Conservation (phyloP, 2,888 invertebrate genomes). For the Ceratothoa steindachneri region DNA sequence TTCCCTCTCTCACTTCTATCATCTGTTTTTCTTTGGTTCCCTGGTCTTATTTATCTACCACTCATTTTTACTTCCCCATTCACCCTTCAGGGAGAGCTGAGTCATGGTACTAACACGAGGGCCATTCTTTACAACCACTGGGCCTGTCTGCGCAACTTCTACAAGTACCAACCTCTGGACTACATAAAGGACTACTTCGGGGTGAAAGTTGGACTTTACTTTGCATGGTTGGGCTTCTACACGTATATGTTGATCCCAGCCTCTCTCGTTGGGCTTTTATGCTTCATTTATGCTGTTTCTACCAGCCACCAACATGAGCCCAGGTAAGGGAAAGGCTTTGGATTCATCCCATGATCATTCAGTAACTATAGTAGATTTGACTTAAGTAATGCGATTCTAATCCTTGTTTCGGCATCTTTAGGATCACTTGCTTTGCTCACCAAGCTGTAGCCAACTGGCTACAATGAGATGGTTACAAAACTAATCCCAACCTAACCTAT, state of each 20-base stretch:
- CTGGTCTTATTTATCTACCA: too few relatives aligned
- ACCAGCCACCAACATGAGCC: slow-evolving; percentile 64
- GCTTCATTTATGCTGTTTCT: slow-evolving; percentile 71
- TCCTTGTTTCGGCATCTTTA: too few relatives aligned
- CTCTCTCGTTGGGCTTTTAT: slow-evolving; percentile 71
- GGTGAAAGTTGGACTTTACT: slow-evolving; percentile 82
- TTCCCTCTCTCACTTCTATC: too few relatives aligned
- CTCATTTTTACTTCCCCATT: too few relatives aligned
- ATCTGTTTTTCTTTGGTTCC: too few relatives aligned
- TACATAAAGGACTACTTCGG: slow-evolving; percentile 86
- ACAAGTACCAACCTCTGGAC: slow-evolving; percentile 81
- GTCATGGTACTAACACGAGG: slow-evolving; percentile 66
- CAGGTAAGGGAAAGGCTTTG: slow-evolving; percentile 67
- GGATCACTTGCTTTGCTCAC: too few relatives aligned
- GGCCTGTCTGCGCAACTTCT: slow-evolving; percentile 73
- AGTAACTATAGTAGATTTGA: too few relatives aligned
- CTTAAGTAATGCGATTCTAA: too few relatives aligned
- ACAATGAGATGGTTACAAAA: too few relatives aligned
- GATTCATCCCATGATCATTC: too few relatives aligned
- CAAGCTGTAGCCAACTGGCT: too few relatives aligned
- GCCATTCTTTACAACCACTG: slow-evolving; percentile 70
- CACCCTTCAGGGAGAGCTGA: slow-evolving; percentile 70
- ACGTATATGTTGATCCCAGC: slow-evolving; percentile 85
- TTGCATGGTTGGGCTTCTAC: slow-evolving; percentile 92
- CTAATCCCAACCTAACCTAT: too few relatives aligned